Conservation (phyloP, 2,888 invertebrate species). For the Agrochola circellaris region DNA sequence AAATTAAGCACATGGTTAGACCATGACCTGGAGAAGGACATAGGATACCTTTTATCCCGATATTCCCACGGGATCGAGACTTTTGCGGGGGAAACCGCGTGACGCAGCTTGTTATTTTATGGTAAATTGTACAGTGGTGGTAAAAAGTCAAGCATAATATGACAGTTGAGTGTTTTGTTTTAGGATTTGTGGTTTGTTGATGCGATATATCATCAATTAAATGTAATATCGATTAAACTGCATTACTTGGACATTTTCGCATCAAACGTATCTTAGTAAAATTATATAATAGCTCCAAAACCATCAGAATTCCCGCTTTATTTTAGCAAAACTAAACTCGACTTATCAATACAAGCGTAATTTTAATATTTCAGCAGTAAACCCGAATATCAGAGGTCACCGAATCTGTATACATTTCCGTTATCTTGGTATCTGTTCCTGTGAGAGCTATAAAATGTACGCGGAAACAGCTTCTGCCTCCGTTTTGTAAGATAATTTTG, state of each 20-base stretch:
- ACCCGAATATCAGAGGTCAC: conserved; percentile 55
- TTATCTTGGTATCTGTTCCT: conserved; percentile 61
- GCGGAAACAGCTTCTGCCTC: conserved; percentile 29
- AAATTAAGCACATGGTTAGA: no score
- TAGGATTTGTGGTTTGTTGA: not conserved
- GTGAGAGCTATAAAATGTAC: conserved; percentile 34
- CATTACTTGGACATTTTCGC: not conserved
- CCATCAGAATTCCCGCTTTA: not conserved
- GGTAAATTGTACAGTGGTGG: not conserved
- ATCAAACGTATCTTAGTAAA: not conserved
- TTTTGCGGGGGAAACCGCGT: no score
- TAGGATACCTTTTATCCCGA: no score
- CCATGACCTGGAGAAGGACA: no score
- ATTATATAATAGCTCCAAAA: not conserved
- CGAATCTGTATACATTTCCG: conserved; percentile 50
- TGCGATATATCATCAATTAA: not conserved
- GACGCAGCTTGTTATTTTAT: not conserved
- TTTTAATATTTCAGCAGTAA: conserved; percentile 48
- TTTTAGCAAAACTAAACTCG: conserved; percentile 1
- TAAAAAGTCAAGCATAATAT: not conserved
- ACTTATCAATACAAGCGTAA: conserved; percentile 31
- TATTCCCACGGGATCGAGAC: no score
- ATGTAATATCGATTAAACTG: not conserved
- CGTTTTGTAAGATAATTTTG: conserved; percentile 39
- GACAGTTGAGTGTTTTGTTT: not conserved